Conservation (phyloP, 2,113 vertebrate species). For the Uria lomvia region DNA sequence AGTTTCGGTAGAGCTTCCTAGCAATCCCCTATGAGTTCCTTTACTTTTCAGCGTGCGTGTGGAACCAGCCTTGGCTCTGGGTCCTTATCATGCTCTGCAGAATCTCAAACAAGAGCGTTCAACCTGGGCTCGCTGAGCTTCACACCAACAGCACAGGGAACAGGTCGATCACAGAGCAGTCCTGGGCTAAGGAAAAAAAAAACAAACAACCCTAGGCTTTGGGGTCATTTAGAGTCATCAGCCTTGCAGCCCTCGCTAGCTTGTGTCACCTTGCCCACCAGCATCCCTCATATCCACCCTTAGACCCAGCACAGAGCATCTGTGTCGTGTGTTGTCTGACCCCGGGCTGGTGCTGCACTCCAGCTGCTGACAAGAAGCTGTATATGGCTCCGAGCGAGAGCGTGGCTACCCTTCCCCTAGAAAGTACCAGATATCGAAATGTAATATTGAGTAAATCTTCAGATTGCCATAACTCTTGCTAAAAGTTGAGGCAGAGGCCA, state of each 20-base stretch:
- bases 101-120: background rate
- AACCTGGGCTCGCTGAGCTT: background rate
- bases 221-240: background rate
- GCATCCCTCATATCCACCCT: background rate
- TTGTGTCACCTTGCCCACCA: background rate
- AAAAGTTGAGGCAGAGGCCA: background rate
- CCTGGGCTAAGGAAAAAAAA: background rate
- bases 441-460: background rate
- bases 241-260: background rate
- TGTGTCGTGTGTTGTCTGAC: fast-evolving
- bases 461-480: slow-evolving; percentile 7
- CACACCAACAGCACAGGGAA: background rate
- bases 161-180: background rate
- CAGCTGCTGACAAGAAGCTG: background rate
- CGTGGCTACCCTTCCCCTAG: background rate
- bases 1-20: background rate
- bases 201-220: fast-evolving
- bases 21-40: background rate
- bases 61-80: background rate
- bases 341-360: background rate
- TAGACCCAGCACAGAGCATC: fast-evolving
- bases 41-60: background rate
- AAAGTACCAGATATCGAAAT: background rate
- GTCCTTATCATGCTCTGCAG: background rate
- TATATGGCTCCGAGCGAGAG: background rate